A percentile compares a stretch with the other conserved stretches of the same genome.
These are phyloP conservation scores for Drosophila eohydei DNA, from an alignment of 2,888 invertebrate species.

Conservation along the genomic window DNA sequence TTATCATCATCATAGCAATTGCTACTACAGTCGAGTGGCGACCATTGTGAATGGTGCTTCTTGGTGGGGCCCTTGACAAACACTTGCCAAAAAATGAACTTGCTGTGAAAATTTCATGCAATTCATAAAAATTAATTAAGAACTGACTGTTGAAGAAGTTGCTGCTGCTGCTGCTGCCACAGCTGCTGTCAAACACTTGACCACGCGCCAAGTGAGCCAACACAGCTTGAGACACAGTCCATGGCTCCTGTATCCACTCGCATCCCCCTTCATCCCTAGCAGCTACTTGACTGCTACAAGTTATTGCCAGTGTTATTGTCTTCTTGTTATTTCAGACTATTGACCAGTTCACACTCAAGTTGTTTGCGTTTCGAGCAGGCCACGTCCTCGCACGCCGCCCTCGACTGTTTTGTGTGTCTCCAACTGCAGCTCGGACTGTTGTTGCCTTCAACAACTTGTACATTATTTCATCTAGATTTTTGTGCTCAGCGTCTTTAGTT, in stretches of 20 bases:
- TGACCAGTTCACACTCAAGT: slow-evolving; percentile 75
- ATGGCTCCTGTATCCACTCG: not conserved
- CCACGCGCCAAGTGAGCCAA: slow-evolving; percentile 62
- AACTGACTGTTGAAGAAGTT: slow-evolving; percentile 50
- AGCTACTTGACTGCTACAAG: slow-evolving; percentile 48
- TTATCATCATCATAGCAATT: slow-evolving; percentile 52
- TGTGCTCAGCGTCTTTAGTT: slow-evolving; percentile 38
- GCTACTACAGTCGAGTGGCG: slow-evolving; percentile 51
- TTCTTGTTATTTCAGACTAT: slow-evolving; percentile 78
- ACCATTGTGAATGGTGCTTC: slow-evolving; percentile 24
- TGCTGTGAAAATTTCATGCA: slow-evolving; percentile 64
- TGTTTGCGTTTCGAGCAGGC: slow-evolving; percentile 59
- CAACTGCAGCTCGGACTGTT: slow-evolving; percentile 20
- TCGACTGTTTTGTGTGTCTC: slow-evolving; percentile 27
- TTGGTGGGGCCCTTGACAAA: slow-evolving; percentile 36
- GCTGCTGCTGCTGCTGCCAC: slow-evolving; percentile 15
- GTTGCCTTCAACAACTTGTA: slow-evolving; percentile 56
- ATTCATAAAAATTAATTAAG: slow-evolving; percentile 79
- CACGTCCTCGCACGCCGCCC: not conserved
- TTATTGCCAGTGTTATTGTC: slow-evolving; percentile 78
- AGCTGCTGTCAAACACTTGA: slow-evolving; percentile 68
- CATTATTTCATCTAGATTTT: slow-evolving; percentile 47
- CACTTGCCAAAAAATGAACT: slow-evolving; percentile 66
- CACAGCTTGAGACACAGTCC: slow-evolving; percentile 56
- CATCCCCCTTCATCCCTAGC: not conserved